phyloP scores from a whole-genome alignment of 1,140 invertebrate genomes.

The Vanessa tameamea region DNA sequence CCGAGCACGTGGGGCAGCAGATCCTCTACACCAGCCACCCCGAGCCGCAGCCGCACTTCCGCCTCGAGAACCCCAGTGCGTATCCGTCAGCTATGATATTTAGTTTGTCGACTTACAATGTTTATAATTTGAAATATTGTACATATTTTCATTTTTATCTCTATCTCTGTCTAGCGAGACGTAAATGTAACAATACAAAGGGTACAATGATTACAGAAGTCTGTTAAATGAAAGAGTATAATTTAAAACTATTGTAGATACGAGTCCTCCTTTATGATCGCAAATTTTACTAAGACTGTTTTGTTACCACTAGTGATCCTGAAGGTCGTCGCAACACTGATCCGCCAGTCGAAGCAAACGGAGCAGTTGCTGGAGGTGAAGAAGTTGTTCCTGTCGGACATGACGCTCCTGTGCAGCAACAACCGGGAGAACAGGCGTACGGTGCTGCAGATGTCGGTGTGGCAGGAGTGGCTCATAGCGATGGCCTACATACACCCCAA shows the following conservation, averaged over 20 bases:
- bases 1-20: conserved; percentile 97
- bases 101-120: neutral
- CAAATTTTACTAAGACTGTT: neutral
- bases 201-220: too few species aligned
- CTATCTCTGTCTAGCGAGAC: neutral
- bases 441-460: conserved; percentile 99
- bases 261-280: too few species aligned
- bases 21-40: conserved; percentile 94
- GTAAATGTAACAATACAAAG: too few species aligned
- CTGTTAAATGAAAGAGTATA: neutral
- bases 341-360: conserved; percentile 96
- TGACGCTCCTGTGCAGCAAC: conserved; percentile 98
- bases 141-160: neutral
- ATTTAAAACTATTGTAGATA: neutral
- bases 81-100: conserved; percentile 30
- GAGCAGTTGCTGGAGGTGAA: conserved; percentile 96
- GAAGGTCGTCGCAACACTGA: conserved; percentile 98
- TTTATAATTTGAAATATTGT: too few species aligned
- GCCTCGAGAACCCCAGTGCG: conserved; percentile 98
- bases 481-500: conserved; percentile 99
- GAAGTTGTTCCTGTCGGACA: conserved; percentile 97
- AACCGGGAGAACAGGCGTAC: conserved; percentile 98
- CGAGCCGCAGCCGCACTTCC: conserved; percentile 96
- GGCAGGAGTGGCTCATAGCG: conserved; percentile 99
- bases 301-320: conserved; percentile 91